Evolutionary conservation across 2,888 invertebrate species (phyloP), one percentile per base, ranked within the genome.

Genomic region (Hydriomena furcata): DNA sequence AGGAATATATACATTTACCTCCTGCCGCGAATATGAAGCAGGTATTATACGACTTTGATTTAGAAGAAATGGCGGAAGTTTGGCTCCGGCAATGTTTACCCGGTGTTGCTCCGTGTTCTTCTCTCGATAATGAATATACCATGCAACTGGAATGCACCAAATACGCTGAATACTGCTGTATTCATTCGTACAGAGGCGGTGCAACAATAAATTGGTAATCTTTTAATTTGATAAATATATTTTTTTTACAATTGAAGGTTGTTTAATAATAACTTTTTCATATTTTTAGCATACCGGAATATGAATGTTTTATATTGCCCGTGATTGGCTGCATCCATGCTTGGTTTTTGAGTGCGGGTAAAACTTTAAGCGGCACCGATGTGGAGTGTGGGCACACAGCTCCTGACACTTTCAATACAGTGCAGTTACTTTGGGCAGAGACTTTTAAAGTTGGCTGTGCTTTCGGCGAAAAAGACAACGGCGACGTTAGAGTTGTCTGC

Each of bases 51-150:
- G 86, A 89, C 57, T 65, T 65, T 31, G 88, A 88, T 64, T 73
- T 90, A 46, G 75, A 88, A 60, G 73, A 68, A 51, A 86, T 89
- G 71, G 76, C 88, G 6, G 56, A 58, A 43, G 73, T 74, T 2
- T 90, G 89, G 89, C 76, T 88, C 7, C 70, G 58, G 7, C 88
- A 89, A 54, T 90, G 89, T 56, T 61, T 88, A 7, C 89, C 89
- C 10, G 89, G 89, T 2, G 69, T 82, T 3, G 81, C 86, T 0
- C 75, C 82, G 3, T 90, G 89, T 63, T 81, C 84, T 2, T 78
- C 86, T 1, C 69, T 90, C 0, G 76, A 80, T 13, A 71, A 68
- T n/a, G 61, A 73, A 20, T 76, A 73, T 51, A 85, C 84, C 1
- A 68, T 82, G 6, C 81, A 85, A 60, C 68, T 90, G 7, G 88